Percentiles rank a stretch among this genome's conserved stretches.
Conservation (phyloP, 2,888 invertebrate species). For the Erebia ligea region DNA sequence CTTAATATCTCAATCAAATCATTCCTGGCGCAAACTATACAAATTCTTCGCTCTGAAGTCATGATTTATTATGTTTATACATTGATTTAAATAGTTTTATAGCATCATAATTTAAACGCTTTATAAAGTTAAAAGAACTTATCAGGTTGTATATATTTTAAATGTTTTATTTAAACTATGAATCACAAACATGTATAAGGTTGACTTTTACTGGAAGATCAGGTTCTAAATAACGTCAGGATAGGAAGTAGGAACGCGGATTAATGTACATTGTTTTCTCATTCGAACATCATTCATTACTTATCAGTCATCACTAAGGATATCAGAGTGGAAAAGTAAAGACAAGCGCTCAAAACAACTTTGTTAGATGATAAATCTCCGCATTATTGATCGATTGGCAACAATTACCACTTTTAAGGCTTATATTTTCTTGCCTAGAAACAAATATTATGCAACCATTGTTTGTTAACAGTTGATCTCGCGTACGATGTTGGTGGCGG, state of each 20-base stretch:
- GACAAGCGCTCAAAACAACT: neutral
- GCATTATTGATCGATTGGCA: neutral
- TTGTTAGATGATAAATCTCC: neutral
- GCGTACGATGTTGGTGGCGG: slow-evolving; percentile 33
- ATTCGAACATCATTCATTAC: neutral
- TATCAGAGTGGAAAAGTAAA: neutral
- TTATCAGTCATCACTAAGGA: neutral
- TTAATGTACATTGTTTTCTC: neutral
- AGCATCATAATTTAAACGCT: slow-evolving; percentile 3
- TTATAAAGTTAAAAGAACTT: slow-evolving; percentile 1
- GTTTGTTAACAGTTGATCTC: slow-evolving; percentile 2
- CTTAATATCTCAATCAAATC: slow-evolving; percentile 15
- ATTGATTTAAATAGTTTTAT: neutral
- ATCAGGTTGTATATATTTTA: neutral
- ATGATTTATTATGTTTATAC: neutral
- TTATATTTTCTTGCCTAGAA: neutral
- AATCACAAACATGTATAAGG: neutral
- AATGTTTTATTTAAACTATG: neutral
- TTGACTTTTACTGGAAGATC: neutral
- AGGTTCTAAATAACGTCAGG: neutral
- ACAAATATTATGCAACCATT: neutral
- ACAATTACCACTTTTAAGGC: neutral
- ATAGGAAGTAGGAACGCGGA: neutral
- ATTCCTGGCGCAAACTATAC: neutral
- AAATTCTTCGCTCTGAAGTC: neutral